phyloP scores from a whole-genome alignment of 2,797 vertebrate species.

The Kryptolebias ocellatus region DNA sequence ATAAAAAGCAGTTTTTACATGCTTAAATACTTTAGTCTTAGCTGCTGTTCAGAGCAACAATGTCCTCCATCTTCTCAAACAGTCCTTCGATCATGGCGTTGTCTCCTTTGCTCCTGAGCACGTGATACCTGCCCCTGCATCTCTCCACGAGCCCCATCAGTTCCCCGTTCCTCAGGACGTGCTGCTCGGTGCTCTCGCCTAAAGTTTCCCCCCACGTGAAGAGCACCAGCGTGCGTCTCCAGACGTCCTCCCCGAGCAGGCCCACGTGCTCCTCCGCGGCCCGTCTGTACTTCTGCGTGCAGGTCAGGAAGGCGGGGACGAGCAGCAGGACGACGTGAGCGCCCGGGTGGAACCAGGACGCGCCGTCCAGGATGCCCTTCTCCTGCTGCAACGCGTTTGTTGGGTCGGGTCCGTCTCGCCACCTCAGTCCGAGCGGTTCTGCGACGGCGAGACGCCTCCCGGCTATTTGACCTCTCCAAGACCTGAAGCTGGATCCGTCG shows the following conservation, averaged over 20 bases:
- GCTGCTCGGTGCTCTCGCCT: slow-evolving; percentile 73
- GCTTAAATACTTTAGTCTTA: background rate
- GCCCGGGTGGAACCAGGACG: slow-evolving; percentile 58
- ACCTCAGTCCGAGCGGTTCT: slow-evolving; percentile 71
- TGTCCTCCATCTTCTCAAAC: slow-evolving; percentile 68
- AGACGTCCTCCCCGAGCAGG: slow-evolving; percentile 59
- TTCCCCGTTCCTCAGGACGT: slow-evolving; percentile 74
- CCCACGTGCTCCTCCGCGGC: slow-evolving; percentile 67
- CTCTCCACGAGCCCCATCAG: slow-evolving; percentile 63
- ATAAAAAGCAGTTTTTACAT: slow-evolving; percentile 1
- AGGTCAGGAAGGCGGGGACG: slow-evolving; percentile 73
- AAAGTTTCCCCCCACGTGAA: slow-evolving; percentile 79
- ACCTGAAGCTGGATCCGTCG: slow-evolving; percentile 22
- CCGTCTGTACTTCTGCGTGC: slow-evolving; percentile 69
- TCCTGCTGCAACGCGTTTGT: background rate
- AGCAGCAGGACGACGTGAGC: slow-evolving; percentile 74
- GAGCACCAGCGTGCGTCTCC: slow-evolving; percentile 70
- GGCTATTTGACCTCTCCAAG: slow-evolving; percentile 67
- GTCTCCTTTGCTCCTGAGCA: slow-evolving; percentile 59
- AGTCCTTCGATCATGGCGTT: slow-evolving; percentile 38
- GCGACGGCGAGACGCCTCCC: slow-evolving; percentile 50
- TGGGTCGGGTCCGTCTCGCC: slow-evolving; percentile 66
- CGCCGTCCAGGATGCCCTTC: slow-evolving; percentile 41
- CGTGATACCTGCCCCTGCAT: slow-evolving; percentile 71
- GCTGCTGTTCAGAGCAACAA: slow-evolving; percentile 48